Percentiles rank a stretch among this genome's conserved stretches.
These are phyloP conservation scores for Enteromius fasciolatus DNA, from an alignment of 2,797 vertebrate species.

Conservation along the genomic window DNA sequence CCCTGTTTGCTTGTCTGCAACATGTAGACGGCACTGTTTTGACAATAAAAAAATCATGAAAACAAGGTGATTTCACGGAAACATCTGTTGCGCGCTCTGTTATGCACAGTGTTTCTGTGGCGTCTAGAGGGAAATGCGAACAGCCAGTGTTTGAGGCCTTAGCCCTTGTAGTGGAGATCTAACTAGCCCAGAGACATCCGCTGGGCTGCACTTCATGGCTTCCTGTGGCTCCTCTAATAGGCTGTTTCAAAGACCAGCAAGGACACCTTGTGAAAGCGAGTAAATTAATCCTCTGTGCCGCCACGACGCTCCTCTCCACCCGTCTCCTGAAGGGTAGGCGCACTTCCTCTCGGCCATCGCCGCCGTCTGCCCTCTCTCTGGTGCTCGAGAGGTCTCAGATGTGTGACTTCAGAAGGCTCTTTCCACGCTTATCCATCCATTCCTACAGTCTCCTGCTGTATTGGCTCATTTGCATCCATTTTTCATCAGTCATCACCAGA, in stretches of 20 bases:
- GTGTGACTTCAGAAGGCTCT: slow-evolving; percentile 68
- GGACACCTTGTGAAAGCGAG: slow-evolving; percentile 71
- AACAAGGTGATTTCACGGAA: slow-evolving; percentile 7
- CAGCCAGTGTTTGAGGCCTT: slow-evolving; percentile 42
- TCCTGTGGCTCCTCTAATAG: slow-evolving; percentile 58
- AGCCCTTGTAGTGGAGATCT: slow-evolving; percentile 51
- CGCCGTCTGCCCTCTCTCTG: slow-evolving; percentile 58
- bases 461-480: slow-evolving; percentile 75
- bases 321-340: slow-evolving; percentile 52
- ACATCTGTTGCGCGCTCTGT: not conserved
- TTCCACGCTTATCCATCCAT: slow-evolving; percentile 60
- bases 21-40: not conserved
- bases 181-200: slow-evolving; percentile 52
- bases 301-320: slow-evolving; percentile 34
- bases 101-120: not conserved
- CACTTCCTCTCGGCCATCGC: slow-evolving; percentile 45
- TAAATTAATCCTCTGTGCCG: slow-evolving; percentile 53
- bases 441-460: slow-evolving; percentile 51
- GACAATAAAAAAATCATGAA: not conserved
- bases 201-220: slow-evolving; percentile 50
- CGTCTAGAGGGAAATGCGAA: slow-evolving; percentile 42
- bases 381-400: slow-evolving; percentile 60
- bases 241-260: slow-evolving; percentile 63
- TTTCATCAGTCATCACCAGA: slow-evolving; percentile 73
- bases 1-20: not conserved